Evolutionary conservation across 2,888 invertebrate species (phyloP), one percentile per base, ranked within the genome.

Genomic region (Congeria kusceri): DNA sequence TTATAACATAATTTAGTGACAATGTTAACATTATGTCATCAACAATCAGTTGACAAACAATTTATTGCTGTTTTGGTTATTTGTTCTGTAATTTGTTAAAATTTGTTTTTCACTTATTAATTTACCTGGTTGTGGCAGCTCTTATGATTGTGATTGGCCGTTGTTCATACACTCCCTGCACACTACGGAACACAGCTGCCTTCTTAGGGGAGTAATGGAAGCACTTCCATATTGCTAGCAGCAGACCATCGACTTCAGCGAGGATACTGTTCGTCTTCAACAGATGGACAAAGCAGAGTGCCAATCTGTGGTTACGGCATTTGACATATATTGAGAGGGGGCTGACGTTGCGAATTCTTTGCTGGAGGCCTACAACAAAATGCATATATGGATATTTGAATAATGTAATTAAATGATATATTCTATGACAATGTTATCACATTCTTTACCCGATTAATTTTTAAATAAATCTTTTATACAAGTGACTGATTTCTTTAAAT

Each of bases 171-270:
- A 32, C 61, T 29, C 23, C 58, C 58, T 58, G 58, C 25, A 58
- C 23, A 25, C 23, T 3, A 5, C 23, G 18, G 58, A 58, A 61
- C 23, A 28, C 39, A 15, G 61, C 61, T 61, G 61, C 61, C n/a
- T 61, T 61, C n/a, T 61, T 61, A n/a, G 61, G 39, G 29, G 61
- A 61, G 39, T n/a, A 61, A n/a, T 61, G 61, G 29, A 61, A 32
- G 5, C 18, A 15, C n/a, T 61, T 61, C 61, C 61, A 61, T 4
- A 61, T 61, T 28, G 61, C 4, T n/a, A 61, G 25, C 28, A 61
- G 23, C 18, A 28, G 23, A 11, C 9, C 61, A 29, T 61, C 61
- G 9, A 61, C 61, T n/a, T 61, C 61, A 4, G 23, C 61, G 13
- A 61, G 39, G 20, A 29, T 15, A 32, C 3, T 39, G 39, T 39